Evolutionary conservation across 2,797 vertebrate species (phyloP).

Genomic region (Danio jaintianensis): DNA sequence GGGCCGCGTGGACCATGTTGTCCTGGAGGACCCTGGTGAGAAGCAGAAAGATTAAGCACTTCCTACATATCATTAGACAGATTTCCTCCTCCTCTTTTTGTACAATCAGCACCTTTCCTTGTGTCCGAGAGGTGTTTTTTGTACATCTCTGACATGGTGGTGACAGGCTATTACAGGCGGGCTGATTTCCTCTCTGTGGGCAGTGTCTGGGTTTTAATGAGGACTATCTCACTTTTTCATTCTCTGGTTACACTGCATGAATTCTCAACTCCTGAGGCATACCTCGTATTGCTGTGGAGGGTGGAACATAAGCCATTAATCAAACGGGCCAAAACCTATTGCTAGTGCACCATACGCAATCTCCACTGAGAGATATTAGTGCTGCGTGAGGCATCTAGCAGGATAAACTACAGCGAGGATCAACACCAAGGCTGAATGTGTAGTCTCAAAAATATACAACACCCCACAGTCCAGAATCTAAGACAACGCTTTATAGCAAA

Average conservation of each 20-base stretch:
- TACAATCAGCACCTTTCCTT: constrained; percentile 53
- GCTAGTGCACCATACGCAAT: background rate
- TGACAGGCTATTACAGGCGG: constrained; percentile 53
- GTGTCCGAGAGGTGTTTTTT: constrained; percentile 54
- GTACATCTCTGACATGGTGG: constrained; percentile 43
- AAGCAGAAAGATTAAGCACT: constrained; percentile 60
- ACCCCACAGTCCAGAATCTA: constrained; percentile 9
- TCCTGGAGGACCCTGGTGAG: constrained; percentile 88
- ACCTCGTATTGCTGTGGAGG: constrained; percentile 60
- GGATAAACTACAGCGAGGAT: background rate
- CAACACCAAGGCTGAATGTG: constrained; percentile 11
- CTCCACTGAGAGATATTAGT: constrained; percentile 41
- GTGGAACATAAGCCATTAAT: constrained; percentile 73
- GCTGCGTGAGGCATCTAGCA: constrained; percentile 7
- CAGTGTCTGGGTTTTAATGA: constrained; percentile 51
- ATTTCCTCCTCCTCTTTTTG: constrained; percentile 28
- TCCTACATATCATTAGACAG: constrained; percentile 18
- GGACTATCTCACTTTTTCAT: constrained; percentile 33
- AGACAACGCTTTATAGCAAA: background rate
- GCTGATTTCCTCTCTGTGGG: constrained; percentile 36
- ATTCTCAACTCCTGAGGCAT: constrained; percentile 24
- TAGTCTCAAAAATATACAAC: constrained; percentile 31
- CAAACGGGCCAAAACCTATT: constrained; percentile 61
- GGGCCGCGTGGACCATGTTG: constrained; percentile 87
- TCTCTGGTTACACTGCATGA: constrained; percentile 25